phyloP scores from a whole-genome alignment of 2,113 vertebrate species.

The Hippotragus niger region DNA sequence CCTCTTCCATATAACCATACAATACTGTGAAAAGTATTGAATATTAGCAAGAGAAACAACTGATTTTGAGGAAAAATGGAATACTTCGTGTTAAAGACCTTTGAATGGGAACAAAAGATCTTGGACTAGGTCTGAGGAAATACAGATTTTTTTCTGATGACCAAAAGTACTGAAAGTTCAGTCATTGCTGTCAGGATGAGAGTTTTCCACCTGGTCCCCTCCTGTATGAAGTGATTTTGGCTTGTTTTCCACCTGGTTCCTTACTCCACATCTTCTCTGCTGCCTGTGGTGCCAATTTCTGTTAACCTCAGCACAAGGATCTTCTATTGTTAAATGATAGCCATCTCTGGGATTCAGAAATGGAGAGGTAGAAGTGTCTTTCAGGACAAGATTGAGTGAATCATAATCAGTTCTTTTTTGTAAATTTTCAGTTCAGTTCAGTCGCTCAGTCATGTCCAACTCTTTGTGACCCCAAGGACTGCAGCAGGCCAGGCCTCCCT shows the following conservation, averaged over 20 bases:
- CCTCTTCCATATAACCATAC: neutral
- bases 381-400: neutral
- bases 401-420: neutral
- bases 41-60: neutral
- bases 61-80: neutral
- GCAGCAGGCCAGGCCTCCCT: neutral
- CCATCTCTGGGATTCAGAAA: neutral
- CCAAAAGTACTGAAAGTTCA: neutral
- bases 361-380: neutral
- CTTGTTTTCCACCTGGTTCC: neutral
- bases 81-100: neutral
- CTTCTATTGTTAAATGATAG: neutral
- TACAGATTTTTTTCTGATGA: neutral
- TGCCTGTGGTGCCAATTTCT: neutral
- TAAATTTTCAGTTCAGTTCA: neutral
- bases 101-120: neutral
- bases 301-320: neutral
- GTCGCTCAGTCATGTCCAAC: fast-evolving
- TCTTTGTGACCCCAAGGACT: neutral
- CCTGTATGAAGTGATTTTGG: neutral
- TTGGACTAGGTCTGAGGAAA: neutral
- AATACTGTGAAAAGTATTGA: neutral
- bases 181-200: neutral
- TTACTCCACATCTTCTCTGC: no score
- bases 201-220: neutral